Evolutionary conservation across 2,797 vertebrate species (phyloP), one percentile per base, ranked within the genome.

Genomic region (Myioborus miniatus): DNA sequence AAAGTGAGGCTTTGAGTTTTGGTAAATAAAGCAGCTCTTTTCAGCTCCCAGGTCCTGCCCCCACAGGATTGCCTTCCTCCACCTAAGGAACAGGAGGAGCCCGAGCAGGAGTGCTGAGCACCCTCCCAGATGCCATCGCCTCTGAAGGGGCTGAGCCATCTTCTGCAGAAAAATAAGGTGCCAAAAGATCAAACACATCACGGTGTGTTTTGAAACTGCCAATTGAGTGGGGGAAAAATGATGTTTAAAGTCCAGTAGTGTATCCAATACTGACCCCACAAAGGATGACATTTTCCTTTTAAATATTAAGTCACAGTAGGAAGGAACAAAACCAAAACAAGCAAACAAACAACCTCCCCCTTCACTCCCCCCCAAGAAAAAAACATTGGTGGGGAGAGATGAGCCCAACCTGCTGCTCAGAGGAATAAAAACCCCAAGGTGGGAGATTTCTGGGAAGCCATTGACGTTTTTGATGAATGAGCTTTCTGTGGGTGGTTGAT

Each of bases 401-500:
- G 63, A 80, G 79, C 62, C 46, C 59, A 60, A 22, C 16, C 5
- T 82, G 77, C 68, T 76, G 8, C 80, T 71, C 17, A 15, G 12
- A 29, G 68, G 55, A 63, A 81, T 15, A 49, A 24, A 67, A 85
- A 39, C 4, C 20, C 64, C 46, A 22, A 69, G 63, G 81, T 59
- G 53, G 37, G 22, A 41, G 20, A 32, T 23, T 50, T 47, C 70
- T 84, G 65, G 29, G 65, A 92, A 92, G 53, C 60, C 88, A 79
- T 27, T 87, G 89, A 83, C 76, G 27, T 85, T 95, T 80, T 83
- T 94, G 69, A 89, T 95, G 76, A 95, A 86, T 58, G 72, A 92
- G 39, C 29, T 78, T 78, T 47, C 62, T 26, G 94, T 44, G 92
- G 92, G 94, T 62, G 93, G 89, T 71, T 85, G 58, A 55, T 91